Evolutionary conservation across 1,140 invertebrate genomes (phyloP).

Genomic region (Diorhabda carinulata): DNA sequence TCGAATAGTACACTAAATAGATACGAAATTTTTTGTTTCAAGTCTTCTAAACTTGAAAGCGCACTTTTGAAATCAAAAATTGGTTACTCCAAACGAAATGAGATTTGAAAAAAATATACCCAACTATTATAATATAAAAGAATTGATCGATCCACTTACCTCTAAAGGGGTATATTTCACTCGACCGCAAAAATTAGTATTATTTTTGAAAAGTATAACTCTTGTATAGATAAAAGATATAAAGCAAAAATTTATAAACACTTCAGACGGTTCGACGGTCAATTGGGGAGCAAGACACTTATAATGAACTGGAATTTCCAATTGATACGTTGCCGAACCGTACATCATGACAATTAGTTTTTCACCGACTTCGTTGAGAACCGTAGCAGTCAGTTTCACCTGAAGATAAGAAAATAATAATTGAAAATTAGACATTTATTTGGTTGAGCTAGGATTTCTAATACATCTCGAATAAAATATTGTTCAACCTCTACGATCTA

Average conservation of each 20-base stretch:
- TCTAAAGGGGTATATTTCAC: constrained; percentile 23
- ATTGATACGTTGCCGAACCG: constrained; percentile 22
- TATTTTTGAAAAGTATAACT: constrained; percentile 30
- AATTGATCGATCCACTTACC: constrained; percentile 4
- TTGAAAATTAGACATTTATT: no score
- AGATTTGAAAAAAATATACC: neutral
- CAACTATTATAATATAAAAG: no score
- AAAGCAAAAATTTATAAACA: constrained; percentile 32
- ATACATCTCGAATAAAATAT: no score
- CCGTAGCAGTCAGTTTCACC: neutral
- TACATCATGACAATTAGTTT: constrained; percentile 26
- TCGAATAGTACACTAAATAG: no score
- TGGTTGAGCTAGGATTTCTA: no score
- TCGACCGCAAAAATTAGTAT: constrained; percentile 26
- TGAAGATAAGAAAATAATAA: neutral
- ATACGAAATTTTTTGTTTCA: no score
- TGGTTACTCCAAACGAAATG: neutral
- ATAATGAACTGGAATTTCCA: constrained; percentile 23
- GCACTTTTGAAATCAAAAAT: no score
- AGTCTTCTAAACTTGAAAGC: no score
- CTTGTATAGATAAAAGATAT: constrained; percentile 28
- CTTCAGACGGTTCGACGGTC: constrained; percentile 18
- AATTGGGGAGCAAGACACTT: constrained; percentile 22
- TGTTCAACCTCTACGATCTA: no score
- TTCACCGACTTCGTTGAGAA: constrained; percentile 21